phyloP scores from a whole-genome alignment of 2,888 invertebrate genomes.

The Strigamia maritima region DNA sequence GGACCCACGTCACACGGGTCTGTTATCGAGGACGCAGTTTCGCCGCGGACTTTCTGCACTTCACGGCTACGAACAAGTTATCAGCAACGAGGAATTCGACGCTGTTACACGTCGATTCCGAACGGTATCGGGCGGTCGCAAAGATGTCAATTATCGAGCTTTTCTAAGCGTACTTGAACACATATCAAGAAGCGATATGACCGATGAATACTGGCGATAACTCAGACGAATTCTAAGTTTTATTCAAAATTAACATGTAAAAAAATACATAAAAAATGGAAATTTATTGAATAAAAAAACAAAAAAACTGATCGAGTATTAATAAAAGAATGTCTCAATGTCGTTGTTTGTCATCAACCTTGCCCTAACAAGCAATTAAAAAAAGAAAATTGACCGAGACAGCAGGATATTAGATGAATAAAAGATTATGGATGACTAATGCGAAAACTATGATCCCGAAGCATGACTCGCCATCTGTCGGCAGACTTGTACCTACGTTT shows the following conservation, averaged over 20 bases:
- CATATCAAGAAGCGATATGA: slow-evolving; percentile 5
- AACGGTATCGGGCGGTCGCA: background rate
- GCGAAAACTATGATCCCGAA: background rate
- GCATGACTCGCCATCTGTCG: background rate
- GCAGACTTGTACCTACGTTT: background rate
- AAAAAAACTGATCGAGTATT: too few species aligned
- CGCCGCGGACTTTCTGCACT: background rate
- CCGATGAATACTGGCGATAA: slow-evolving; percentile 34
- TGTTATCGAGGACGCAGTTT: slow-evolving; percentile 36
- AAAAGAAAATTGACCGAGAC: too few species aligned
- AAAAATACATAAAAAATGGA: too few species aligned
- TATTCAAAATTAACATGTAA: too few species aligned
- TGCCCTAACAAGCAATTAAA: too few species aligned
- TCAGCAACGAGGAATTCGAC: slow-evolving; percentile 36
- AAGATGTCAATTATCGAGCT: slow-evolving; percentile 36
- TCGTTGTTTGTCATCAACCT: too few species aligned
- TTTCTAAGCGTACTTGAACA: slow-evolving; percentile 23
- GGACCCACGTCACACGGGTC: background rate
- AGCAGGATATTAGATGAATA: too few species aligned
- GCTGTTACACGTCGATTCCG: slow-evolving; percentile 4
- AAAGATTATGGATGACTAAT: background rate
- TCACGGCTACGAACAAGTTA: background rate
- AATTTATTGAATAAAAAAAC: too few species aligned
- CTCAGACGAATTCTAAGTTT: too few species aligned
- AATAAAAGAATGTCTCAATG: too few species aligned